Percentiles rank a stretch among this genome's conserved stretches.
Conservation (phyloP, 2,797 vertebrate genomes). For the Amblyopsis hoosieri region DNA sequence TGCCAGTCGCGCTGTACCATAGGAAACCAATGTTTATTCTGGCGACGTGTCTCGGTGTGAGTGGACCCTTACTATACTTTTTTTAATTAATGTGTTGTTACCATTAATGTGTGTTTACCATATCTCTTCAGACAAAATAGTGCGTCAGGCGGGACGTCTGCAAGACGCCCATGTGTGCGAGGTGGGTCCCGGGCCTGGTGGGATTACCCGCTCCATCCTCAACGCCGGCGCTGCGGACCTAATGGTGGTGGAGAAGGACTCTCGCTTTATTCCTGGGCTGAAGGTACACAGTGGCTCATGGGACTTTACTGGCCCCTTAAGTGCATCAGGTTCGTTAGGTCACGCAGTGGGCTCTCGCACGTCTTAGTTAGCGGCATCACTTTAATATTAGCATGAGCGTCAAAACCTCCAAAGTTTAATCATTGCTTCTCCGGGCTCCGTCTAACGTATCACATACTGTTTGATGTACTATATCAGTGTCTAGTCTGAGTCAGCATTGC, state of each 20-base stretch:
- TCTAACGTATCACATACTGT: too few relatives aligned
- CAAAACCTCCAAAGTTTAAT: too few relatives aligned
- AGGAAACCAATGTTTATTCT: too few relatives aligned
- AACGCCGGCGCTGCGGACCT: constrained; percentile 83
- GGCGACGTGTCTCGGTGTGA: too few relatives aligned
- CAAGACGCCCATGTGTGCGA: constrained; percentile 87
- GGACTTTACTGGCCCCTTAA: neutral
- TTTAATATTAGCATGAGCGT: too few relatives aligned
- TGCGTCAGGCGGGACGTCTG: constrained; percentile 87
- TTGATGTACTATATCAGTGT: too few relatives aligned
- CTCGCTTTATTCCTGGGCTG: constrained; percentile 91
- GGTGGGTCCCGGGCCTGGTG: constrained; percentile 95
- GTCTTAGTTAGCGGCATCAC: too few relatives aligned
- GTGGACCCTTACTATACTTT: too few relatives aligned
- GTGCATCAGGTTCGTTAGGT: constrained; percentile 15
- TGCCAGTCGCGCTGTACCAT: too few relatives aligned
- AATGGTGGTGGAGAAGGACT: constrained; percentile 93
- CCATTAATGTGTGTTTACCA: neutral
- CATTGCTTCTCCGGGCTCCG: too few relatives aligned
- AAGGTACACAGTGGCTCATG: constrained; percentile 75
- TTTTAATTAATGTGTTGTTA: too few relatives aligned
- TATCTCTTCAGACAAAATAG: constrained; percentile 88
- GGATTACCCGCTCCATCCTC: constrained; percentile 93
- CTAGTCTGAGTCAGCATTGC: too few relatives aligned
- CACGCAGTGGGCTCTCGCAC: constrained; percentile 7